These are phyloP conservation scores for Cyprinodon brontotheroides DNA, from an alignment of 2,113 vertebrate genomes.

Conservation along the genomic window DNA sequence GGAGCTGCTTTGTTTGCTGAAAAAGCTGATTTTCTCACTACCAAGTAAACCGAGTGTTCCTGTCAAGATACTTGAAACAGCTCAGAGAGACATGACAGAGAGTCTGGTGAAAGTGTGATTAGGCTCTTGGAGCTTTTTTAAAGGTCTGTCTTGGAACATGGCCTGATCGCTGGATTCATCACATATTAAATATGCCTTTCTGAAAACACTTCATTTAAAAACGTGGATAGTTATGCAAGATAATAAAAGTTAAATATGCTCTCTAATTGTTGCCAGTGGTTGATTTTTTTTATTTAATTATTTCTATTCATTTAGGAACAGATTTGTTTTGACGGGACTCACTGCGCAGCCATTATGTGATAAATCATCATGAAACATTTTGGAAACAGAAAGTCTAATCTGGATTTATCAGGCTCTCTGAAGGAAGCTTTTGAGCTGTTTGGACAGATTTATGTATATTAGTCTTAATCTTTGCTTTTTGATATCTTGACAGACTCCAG, in stretches of 20 bases:
- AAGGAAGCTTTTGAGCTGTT: conserved; percentile 23
- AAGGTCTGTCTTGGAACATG: conserved; percentile 13
- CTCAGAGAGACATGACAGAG: conserved; percentile 19
- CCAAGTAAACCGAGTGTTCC: conserved; percentile 34
- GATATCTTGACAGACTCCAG: conserved; percentile 41
- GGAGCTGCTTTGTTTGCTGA: conserved; percentile 23
- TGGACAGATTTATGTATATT: conserved; percentile 33
- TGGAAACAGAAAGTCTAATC: conserved; percentile 5
- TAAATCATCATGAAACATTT: conserved; percentile 5
- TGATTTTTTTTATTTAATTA: not conserved
- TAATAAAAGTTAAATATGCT: not conserved
- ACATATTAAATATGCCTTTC: not conserved
- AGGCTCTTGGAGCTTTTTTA: conserved; percentile 23
- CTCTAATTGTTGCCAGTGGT: not conserved
- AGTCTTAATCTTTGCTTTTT: conserved; percentile 28
- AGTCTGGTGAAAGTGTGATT: conserved; percentile 20
- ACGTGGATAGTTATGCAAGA: not conserved
- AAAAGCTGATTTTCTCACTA: conserved; percentile 16
- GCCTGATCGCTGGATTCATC: conserved; percentile 12
- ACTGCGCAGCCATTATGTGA: conserved; percentile 10
- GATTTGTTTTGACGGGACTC: not conserved
- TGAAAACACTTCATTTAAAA: not conserved
- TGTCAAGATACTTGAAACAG: conserved; percentile 33
- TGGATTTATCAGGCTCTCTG: conserved; percentile 21
- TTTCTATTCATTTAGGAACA: not conserved